Percentiles rank a stretch among this genome's conserved stretches.
These are phyloP conservation scores for Caenorhabditis drosophilae DNA, from an alignment of 2,888 invertebrate genomes.

Conservation along the genomic window DNA sequence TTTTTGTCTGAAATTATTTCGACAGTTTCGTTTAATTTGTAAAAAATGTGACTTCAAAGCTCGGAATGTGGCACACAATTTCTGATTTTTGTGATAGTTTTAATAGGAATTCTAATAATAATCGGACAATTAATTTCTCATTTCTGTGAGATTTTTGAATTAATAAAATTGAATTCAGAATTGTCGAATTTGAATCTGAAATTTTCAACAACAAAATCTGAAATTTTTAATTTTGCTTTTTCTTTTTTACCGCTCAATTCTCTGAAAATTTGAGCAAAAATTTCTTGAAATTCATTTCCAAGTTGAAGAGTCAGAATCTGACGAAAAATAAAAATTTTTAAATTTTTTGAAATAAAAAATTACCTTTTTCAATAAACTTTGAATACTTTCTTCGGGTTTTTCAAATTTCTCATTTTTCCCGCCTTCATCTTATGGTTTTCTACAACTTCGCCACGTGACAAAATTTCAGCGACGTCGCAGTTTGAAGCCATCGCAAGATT, in stretches of 20 bases:
- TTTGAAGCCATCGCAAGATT: not conserved
- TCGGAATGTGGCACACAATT: not conserved
- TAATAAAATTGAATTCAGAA: not conserved
- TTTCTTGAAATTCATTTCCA: not conserved
- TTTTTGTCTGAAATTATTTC: not conserved
- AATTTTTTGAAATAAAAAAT: not conserved
- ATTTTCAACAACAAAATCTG: not conserved
- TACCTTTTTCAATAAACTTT: not conserved
- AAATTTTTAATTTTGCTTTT: not conserved
- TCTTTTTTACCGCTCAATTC: too few relatives aligned
- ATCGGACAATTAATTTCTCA: not conserved
- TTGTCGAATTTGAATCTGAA: not conserved
- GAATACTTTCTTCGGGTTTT: not conserved
- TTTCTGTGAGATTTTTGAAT: not conserved
- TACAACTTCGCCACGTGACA: not conserved
- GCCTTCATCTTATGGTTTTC: not conserved
- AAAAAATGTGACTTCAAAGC: not conserved
- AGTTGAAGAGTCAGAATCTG: not conserved
- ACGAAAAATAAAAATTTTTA: not conserved
- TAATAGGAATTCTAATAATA: not conserved
- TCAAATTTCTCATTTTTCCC: not conserved
- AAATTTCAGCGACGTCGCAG: not conserved
- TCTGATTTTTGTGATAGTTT: not conserved
- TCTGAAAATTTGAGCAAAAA: not conserved
- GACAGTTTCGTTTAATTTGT: not conserved